Base-by-base conservation (phyloP, 2,888 invertebrate genomes). In the Labia minor region DNA sequence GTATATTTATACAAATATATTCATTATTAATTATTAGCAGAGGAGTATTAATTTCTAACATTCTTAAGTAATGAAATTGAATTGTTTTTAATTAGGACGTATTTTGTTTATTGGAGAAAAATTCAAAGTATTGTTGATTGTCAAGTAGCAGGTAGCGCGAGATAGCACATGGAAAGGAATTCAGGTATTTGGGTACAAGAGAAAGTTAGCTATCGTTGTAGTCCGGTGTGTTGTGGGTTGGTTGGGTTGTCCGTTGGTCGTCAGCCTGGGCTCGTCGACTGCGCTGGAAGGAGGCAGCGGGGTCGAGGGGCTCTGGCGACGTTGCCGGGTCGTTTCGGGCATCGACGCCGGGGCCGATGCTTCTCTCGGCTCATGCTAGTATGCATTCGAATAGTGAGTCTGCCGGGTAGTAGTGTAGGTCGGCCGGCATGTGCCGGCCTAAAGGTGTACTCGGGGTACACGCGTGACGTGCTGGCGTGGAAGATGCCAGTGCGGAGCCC, bases 401-500 rank as follows among this genome's bases (percentile, higher is more conserved):
- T 20, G 63, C 19, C 21, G 18, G 33, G 16, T 33, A 21, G 64
- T 20, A 19, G 19, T 19, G 63, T 63, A 20, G 19, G 20, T 19
- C 21, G 21, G 19, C 20, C 63, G 63, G 19, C 20, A 21, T 20
- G 21, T 21, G 63, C 21, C 20, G 21, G n/a, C n/a, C n/a, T n/a
- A n/a, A n/a, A n/a, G n/a, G n/a, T n/a, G n/a, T n/a, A n/a, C n/a
- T n/a, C n/a, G n/a, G n/a, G n/a, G n/a, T 62, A 10, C 19, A 16
- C 26, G 26, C 26, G 4, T 26, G 4, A 26, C 66, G 37, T 11
- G 19, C 67, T 64, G 65, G 66, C 65, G 16, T 67, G 67, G 65
- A 19, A 19, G 49, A 76, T 76, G 62, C 77, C 76, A 69, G 63
- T 66, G 70, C 71, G n/a, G 75, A 74, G 1, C 76, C 76, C 19